Percentiles rank a stretch among this genome's conserved stretches.
These are phyloP conservation scores for Ptychadena robeensis DNA, from an alignment of 2,797 vertebrate species.

Conservation along the genomic window DNA sequence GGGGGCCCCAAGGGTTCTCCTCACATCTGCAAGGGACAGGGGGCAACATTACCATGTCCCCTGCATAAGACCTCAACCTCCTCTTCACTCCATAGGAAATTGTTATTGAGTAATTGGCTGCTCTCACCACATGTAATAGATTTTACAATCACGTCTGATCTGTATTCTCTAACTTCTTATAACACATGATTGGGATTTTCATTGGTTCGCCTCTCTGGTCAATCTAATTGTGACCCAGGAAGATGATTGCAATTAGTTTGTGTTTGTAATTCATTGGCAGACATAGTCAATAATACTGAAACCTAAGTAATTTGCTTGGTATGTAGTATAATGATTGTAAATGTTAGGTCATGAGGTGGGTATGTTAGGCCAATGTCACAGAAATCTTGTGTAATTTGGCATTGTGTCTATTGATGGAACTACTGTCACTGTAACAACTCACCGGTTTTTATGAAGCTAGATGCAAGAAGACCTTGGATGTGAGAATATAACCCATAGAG, in stretches of 20 bases:
- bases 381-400: neutral
- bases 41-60: slow-evolving; percentile 31
- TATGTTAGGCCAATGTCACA: neutral
- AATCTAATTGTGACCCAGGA: neutral
- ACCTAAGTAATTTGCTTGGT: too few species aligned
- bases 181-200: neutral
- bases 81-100: slow-evolving; percentile 29
- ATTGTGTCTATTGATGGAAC: too few species aligned
- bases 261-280: too few species aligned
- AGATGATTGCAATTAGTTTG: neutral
- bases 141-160: neutral
- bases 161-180: neutral
- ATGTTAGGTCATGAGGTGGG: neutral
- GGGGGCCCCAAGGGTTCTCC: slow-evolving; percentile 37
- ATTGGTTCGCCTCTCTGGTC: neutral
- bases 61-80: slow-evolving; percentile 25
- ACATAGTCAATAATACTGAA: too few species aligned
- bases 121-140: neutral
- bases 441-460: too few species aligned
- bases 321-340: too few species aligned
- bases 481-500: neutral
- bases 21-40: slow-evolving; percentile 54
- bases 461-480: neutral
- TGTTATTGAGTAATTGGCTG: slow-evolving; percentile 35
- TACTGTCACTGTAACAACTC: too few species aligned